Evolutionary conservation across 2,888 invertebrate species (phyloP).

Genomic region (Stenolophus ochropezus): DNA sequence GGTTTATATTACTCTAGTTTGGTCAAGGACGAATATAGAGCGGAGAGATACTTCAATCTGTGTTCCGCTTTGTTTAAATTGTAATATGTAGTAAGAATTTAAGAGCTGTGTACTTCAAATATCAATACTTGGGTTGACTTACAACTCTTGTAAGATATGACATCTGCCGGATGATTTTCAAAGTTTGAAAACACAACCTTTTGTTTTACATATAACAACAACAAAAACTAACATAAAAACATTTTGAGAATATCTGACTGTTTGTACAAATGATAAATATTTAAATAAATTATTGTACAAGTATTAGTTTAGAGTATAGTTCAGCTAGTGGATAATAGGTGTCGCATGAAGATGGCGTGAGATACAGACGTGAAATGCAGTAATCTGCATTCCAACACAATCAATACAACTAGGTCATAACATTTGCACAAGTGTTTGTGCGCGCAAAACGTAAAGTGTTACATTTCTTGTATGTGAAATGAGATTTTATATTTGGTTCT

Average conservation of each 20-base stretch:
- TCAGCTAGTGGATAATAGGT: neutral
- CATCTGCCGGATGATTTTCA: neutral
- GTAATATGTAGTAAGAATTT: neutral
- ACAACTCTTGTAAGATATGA: neutral
- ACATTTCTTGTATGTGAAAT: slow-evolving; percentile 47
- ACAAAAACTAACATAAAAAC: neutral
- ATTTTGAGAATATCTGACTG: neutral
- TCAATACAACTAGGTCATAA: slow-evolving; percentile 61
- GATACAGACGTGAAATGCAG: slow-evolving; percentile 26
- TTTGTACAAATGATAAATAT: neutral
- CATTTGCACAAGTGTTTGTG: slow-evolving; percentile 59
- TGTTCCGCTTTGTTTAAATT: slow-evolving; percentile 33
- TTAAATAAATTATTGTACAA: neutral
- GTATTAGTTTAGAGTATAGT: neutral
- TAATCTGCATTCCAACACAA: slow-evolving; percentile 46
- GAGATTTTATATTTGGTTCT: slow-evolving; percentile 29
- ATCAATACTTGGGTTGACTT: slow-evolving; percentile 21
- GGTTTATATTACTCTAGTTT: slow-evolving; percentile 57
- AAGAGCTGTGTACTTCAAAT: slow-evolving; percentile 24
- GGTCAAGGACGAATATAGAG: slow-evolving; percentile 49
- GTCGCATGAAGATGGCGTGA: neutral
- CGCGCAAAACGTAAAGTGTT: slow-evolving; percentile 58
- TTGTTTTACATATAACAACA: neutral
- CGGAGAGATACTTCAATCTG: neutral
- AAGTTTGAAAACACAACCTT: neutral